Base-by-base conservation (phyloP, 1,140 invertebrate genomes). In the Cotesia glomerata region DNA sequence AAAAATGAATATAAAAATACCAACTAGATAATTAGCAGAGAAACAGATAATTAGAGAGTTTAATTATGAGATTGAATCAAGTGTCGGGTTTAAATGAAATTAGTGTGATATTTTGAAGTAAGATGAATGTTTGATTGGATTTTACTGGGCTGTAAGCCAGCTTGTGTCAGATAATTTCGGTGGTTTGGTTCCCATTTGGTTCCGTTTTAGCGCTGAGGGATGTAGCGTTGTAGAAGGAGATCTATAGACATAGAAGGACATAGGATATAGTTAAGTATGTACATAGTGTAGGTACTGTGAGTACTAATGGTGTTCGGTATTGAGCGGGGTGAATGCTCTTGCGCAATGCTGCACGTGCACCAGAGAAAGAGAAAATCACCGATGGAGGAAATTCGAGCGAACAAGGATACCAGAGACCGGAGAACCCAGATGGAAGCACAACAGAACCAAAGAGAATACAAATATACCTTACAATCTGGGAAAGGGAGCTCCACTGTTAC, bases 311-410 rank as follows among this genome's bases (percentile, higher is more conserved):
- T 70, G 75, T 74, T 74, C 56, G 81, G 82, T 85, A 86, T 86
- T 84, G 85, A 85, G 79, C 84, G 85, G 80, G 85, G 85, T 86
- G 82, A 86, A 86, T 76, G 85, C 83, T 85, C 85, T 85, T 86
- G 84, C 84, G 85, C 85, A 86, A 85, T 86, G 74, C 58, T 72
- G 76, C 75, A 77, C 78, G 34, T 75, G 64, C 35, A 74, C 26
- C 32, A 72, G 26, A 26, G 26, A 56, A 54, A 63, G 14, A 68
- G 49, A n/a, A 73, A 58, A 52, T 39, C n/a, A 56, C 34, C 13
- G 56, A 35, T n/a, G 34, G 34, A n/a, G 32, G 4, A 62, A 35
- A 35, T n/a, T 13, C 32, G 59, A 62, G 13, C 9, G 34, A 8
- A 56, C 5, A 7, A 56, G 34, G 5, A 32, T 32, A 59, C 26